Percentiles rank a stretch among this genome's conserved stretches.
Conservation (phyloP, 2,797 vertebrate species). For the Poeciliopsis turneri region DNA sequence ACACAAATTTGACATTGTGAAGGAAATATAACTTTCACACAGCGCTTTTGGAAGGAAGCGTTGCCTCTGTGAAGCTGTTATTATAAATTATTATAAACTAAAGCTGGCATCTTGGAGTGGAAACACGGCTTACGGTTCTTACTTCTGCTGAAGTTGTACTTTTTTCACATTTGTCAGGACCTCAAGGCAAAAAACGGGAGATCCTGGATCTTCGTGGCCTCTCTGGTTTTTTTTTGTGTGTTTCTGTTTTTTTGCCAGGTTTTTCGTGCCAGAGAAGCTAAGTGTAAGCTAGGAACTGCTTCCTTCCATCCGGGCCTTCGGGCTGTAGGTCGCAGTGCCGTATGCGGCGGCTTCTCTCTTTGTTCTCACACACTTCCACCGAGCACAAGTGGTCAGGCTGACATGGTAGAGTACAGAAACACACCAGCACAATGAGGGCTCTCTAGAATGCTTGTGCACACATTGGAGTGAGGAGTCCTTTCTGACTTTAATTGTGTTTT, state of each 20-base stretch:
- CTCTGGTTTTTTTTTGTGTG: constrained; percentile 28
- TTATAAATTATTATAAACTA: constrained; percentile 50
- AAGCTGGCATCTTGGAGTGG: constrained; percentile 25
- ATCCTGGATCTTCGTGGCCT: constrained; percentile 60
- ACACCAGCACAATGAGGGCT: constrained; percentile 42
- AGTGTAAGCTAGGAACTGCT: constrained; percentile 40
- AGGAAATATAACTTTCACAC: constrained; percentile 47
- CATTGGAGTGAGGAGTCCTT: constrained; percentile 57
- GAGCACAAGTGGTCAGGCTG: constrained; percentile 49
- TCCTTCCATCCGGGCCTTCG: constrained; percentile 36
- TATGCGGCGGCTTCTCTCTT: constrained; percentile 53
- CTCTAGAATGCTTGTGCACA: constrained; percentile 33
- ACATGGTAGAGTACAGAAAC: constrained; percentile 32
- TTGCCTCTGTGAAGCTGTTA: constrained; percentile 59
- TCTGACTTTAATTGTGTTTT: constrained; percentile 73
- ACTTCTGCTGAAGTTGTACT: constrained; percentile 37
- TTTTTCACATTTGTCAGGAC: constrained; percentile 19
- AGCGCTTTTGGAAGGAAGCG: constrained; percentile 58
- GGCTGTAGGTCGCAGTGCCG: constrained; percentile 57
- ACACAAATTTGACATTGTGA: constrained; percentile 85
- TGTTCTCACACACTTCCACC: constrained; percentile 26
- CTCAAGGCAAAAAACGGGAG: constrained; percentile 57
- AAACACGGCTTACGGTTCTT: constrained; percentile 50
- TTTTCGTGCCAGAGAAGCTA: constrained; percentile 42
- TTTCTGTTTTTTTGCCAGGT: constrained; percentile 52